Evolutionary conservation across 2,888 invertebrate genomes (phyloP).

Genomic region (Pristionchus entomophagus): DNA sequence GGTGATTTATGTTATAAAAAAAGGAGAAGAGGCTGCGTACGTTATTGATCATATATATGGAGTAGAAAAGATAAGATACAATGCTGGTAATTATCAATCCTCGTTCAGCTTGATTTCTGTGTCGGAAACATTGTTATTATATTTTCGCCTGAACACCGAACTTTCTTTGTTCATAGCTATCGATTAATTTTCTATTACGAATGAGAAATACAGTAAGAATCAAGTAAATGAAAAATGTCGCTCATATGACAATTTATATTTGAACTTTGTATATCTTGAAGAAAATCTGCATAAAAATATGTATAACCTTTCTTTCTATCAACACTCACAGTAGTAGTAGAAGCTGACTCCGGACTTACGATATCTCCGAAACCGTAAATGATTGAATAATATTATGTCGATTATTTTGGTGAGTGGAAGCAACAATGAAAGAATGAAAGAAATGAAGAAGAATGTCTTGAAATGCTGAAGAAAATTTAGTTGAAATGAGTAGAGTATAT

Average conservation of each 20-base stretch:
- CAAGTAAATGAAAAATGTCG: background rate
- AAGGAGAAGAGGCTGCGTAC: background rate
- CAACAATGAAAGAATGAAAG: background rate
- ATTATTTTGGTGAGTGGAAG: background rate
- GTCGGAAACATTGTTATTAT: background rate
- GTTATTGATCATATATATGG: background rate
- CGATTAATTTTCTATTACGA: background rate
- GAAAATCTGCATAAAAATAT: background rate
- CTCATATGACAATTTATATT: background rate
- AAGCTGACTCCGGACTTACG: background rate
- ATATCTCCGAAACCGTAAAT: too few species aligned
- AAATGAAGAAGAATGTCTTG: background rate
- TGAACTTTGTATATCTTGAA: background rate
- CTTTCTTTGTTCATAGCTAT: background rate
- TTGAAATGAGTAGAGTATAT: background rate
- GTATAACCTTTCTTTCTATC: background rate
- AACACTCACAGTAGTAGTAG: background rate
- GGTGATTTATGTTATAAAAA: background rate
- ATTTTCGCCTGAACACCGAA: background rate
- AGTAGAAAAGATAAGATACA: background rate
- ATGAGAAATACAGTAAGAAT: background rate
- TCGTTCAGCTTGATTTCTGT: background rate
- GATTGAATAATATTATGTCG: background rate
- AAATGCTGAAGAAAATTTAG: background rate
- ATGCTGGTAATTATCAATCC: conserved; percentile 1